Percentiles rank a stretch among this genome's conserved stretches.
Conservation (phyloP, 2,113 vertebrate genomes). For the Eurystomus gularis region DNA sequence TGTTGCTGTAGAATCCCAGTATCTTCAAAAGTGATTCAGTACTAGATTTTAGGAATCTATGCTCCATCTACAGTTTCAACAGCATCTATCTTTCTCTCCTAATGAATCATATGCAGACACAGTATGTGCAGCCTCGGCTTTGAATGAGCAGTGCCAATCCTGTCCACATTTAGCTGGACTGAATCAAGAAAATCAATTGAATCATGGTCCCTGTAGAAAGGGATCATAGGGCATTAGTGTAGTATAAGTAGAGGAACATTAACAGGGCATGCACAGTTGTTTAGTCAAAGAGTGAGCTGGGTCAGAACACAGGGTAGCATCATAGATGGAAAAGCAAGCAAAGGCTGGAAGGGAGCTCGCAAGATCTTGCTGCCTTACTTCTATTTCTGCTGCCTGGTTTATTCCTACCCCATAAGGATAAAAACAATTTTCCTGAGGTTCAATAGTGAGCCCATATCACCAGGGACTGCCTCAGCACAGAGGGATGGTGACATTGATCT, state of each 20-base stretch:
- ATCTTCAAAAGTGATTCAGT: background rate
- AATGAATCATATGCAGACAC: background rate
- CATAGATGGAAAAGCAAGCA: background rate
- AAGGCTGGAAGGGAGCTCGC: background rate
- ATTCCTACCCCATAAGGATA: background rate
- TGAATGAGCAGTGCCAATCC: background rate
- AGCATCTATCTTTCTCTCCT: background rate
- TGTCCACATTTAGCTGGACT: background rate
- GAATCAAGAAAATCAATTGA: background rate
- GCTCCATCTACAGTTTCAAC: background rate
- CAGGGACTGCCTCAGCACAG: background rate
- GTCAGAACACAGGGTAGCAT: background rate
- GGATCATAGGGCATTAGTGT: background rate
- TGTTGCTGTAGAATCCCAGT: background rate
- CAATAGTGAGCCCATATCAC: accelerated
- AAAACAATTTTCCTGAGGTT: background rate
- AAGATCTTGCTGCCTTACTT: background rate
- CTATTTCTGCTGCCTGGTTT: background rate
- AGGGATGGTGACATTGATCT: background rate
- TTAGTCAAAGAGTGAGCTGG: background rate
- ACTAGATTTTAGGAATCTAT: background rate
- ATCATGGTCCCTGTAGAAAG: background rate
- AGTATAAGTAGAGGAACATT: background rate
- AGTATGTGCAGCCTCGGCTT: background rate
- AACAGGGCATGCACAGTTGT: background rate